phyloP scores from a whole-genome alignment of 30 jellyfish, hydroid and myxozoan genomes.

The Hydra vulgaris region DNA sequence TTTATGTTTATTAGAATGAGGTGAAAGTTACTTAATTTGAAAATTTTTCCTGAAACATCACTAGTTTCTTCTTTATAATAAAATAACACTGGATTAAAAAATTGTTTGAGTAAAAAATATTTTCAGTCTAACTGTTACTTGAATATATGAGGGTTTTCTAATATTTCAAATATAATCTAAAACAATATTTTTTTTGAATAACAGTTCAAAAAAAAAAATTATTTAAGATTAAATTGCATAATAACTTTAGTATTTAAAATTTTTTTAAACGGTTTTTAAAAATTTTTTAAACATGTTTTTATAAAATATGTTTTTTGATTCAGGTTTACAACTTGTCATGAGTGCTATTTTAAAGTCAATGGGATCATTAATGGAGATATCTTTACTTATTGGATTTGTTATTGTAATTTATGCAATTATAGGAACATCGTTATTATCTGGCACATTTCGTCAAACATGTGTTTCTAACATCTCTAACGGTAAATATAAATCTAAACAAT shows the following conservation, averaged over 20 bases:
- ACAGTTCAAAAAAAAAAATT: too few relatives aligned
- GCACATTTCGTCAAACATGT: constrained; percentile 55
- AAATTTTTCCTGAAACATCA: too few relatives aligned
- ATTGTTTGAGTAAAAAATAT: too few relatives aligned
- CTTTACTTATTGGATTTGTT: constrained; percentile 54
- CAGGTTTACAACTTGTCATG: constrained; percentile 73
- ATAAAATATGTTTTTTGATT: background rate
- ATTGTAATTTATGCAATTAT: constrained; percentile 55
- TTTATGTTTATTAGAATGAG: too few relatives aligned
- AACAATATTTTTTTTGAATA: too few relatives aligned
- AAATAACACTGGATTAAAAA: too few relatives aligned
- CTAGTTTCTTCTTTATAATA: too few relatives aligned
- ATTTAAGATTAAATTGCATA: background rate
- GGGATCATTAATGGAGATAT: constrained; percentile 49
- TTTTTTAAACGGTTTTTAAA: background rate
- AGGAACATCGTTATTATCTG: constrained; percentile 42
- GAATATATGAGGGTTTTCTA: too few relatives aligned
- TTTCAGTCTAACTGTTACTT: too few relatives aligned
- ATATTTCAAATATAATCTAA: too few relatives aligned
- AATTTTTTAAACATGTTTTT: background rate
- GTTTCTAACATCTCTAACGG: constrained; percentile 26
- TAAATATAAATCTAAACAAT: too few relatives aligned
- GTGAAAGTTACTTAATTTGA: too few relatives aligned
- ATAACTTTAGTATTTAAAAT: background rate
- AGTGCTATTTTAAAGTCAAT: constrained; percentile 60